phyloP scores from a whole-genome alignment of 2,888 invertebrate genomes.

The Calameuta pallipes region DNA sequence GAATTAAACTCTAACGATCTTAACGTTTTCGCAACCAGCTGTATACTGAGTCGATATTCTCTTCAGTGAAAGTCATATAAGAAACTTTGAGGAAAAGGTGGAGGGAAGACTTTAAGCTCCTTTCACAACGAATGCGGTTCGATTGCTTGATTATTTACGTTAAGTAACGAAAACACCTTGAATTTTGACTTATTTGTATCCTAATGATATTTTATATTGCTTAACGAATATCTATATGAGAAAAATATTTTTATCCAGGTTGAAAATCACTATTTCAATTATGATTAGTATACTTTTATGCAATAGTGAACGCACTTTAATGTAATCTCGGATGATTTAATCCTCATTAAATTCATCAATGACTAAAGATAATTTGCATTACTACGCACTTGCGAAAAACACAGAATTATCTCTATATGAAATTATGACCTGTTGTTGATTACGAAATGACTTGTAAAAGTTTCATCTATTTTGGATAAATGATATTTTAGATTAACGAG shows the following conservation, averaged over 20 bases:
- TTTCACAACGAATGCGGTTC: conserved; percentile 20
- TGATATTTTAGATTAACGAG: not conserved
- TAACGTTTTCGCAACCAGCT: conserved; percentile 26
- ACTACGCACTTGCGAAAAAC: not conserved
- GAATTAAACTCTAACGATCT: not conserved
- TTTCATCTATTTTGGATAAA: not conserved
- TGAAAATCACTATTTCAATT: not conserved
- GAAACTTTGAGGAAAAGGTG: conserved; percentile 26
- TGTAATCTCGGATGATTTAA: not conserved
- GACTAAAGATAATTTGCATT: not conserved
- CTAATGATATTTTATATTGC: not conserved
- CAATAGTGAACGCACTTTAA: not conserved
- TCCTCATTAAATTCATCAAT: not conserved
- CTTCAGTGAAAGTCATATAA: conserved; percentile 49
- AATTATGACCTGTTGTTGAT: not conserved
- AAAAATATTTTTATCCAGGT: not conserved
- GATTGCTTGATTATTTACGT: not conserved
- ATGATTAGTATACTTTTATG: not conserved
- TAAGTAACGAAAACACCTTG: not conserved
- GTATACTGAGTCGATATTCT: conserved; percentile 39
- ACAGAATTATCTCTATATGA: not conserved
- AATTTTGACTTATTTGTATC: not conserved
- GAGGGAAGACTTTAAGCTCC: conserved; percentile 18
- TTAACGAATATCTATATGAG: not conserved
- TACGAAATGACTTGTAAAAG: not conserved